phyloP scores from a whole-genome alignment of 2,113 vertebrate genomes.

The Ptilorrhoa leucosticta region DNA sequence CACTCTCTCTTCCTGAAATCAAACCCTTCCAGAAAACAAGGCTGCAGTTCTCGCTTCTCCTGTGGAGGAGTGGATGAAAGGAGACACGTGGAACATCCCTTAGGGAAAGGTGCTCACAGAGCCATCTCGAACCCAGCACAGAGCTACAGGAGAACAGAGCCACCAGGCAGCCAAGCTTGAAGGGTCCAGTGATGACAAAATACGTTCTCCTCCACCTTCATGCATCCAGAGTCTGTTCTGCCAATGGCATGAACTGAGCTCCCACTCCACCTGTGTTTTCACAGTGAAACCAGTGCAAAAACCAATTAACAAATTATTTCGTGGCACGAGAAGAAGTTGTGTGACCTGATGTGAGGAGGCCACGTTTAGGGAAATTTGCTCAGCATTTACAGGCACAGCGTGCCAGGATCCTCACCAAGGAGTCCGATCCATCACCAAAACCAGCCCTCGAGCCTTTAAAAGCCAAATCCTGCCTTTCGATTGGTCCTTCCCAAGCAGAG shows the following conservation, averaged over 20 bases:
- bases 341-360: background rate
- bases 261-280: background rate
- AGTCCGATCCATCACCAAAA: background rate
- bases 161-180: background rate
- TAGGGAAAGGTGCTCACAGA: background rate
- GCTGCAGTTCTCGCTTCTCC: background rate
- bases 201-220: background rate
- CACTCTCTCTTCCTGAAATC: background rate
- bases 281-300: background rate
- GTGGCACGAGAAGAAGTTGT: background rate
- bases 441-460: background rate
- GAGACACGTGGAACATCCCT: background rate
- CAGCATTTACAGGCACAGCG: fast-evolving
- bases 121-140: background rate
- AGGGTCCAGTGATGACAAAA: background rate
- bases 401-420: background rate
- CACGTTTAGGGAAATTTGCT: background rate
- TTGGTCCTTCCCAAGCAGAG: background rate
- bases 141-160: background rate
- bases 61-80: background rate
- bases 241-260: fast-evolving
- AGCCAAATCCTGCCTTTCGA: background rate
- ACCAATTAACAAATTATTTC: background rate
- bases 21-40: background rate
- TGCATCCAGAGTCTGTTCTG: background rate